Percentiles rank a stretch among this genome's conserved stretches.
Conservation (phyloP, 1,140 invertebrate genomes). For the Drosophila sucinea region DNA sequence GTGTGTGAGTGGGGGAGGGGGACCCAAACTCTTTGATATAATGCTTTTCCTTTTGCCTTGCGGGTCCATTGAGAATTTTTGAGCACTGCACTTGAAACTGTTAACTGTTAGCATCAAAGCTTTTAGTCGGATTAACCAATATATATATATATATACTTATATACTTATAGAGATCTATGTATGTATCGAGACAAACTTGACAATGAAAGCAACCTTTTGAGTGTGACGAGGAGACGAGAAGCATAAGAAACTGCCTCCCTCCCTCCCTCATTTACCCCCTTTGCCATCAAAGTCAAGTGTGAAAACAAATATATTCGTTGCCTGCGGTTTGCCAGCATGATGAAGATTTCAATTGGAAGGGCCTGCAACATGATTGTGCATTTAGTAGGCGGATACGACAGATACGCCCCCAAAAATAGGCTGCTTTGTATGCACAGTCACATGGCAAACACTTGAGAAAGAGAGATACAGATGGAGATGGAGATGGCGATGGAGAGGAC, state of each 20-base stretch:
- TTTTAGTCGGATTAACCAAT: slow-evolving; percentile 77
- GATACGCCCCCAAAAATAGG: slow-evolving; percentile 35
- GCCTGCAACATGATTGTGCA: slow-evolving; percentile 68
- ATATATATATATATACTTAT: slow-evolving; percentile 39
- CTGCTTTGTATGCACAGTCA: slow-evolving; percentile 66
- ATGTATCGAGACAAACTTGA: slow-evolving; percentile 52
- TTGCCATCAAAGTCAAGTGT: slow-evolving; percentile 57
- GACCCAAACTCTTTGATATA: slow-evolving; percentile 64
- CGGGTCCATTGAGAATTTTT: slow-evolving; percentile 65
- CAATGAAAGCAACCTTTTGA: slow-evolving; percentile 57
- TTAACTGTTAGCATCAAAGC: slow-evolving; percentile 65
- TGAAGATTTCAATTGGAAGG: slow-evolving; percentile 50
- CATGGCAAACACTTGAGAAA: slow-evolving; percentile 69
- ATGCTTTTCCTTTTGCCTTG: slow-evolving; percentile 23
- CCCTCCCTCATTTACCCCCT: neutral
- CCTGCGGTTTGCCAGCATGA: slow-evolving; percentile 43
- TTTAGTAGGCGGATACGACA: slow-evolving; percentile 53
- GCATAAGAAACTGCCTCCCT: neutral
- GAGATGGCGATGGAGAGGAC: slow-evolving; percentile 15
- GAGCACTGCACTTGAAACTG: slow-evolving; percentile 61
- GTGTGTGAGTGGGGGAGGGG: neutral
- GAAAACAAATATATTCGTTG: slow-evolving; percentile 60
- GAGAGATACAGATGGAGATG: neutral
- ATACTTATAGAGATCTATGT: slow-evolving; percentile 5
- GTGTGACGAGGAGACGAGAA: slow-evolving; percentile 11